A percentile compares a stretch with the other conserved stretches of the same genome.
phyloP scores from a whole-genome alignment of 2,888 invertebrate species.

The Drosophila mulleri region DNA sequence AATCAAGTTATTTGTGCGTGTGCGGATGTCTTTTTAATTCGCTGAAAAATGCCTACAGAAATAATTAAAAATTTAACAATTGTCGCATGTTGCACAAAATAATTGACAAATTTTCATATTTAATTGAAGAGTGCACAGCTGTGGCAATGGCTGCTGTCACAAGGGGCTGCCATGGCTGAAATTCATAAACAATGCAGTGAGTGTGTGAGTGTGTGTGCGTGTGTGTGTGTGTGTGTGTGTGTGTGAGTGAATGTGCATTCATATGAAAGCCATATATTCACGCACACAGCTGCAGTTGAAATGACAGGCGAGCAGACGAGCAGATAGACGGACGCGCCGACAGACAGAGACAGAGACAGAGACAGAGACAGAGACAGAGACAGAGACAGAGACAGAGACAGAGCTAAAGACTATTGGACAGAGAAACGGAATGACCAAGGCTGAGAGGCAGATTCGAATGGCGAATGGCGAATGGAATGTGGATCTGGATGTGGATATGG shows the following conservation, averaged over 20 bases:
- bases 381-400: not conserved
- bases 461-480: not conserved
- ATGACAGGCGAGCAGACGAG: slow-evolving; percentile 51
- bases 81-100: slow-evolving; percentile 80
- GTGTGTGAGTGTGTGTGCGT: no score
- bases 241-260: slow-evolving; percentile 22
- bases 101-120: slow-evolving; percentile 82
- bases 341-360: not conserved
- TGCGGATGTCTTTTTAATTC: slow-evolving; percentile 45
- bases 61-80: slow-evolving; percentile 80
- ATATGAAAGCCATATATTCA: slow-evolving; percentile 62
- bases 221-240: slow-evolving; percentile 23
- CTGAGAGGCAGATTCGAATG: not conserved
- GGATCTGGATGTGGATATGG: slow-evolving; percentile 19
- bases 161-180: slow-evolving; percentile 65
- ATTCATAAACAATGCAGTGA: slow-evolving; percentile 73
- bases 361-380: no score
- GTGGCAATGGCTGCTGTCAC: slow-evolving; percentile 65
- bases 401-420: slow-evolving; percentile 4
- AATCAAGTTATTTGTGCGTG: slow-evolving; percentile 19
- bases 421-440: slow-evolving; percentile 17
- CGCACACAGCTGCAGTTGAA: slow-evolving; percentile 70
- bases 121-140: slow-evolving; percentile 78
- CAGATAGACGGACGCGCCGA: slow-evolving; percentile 24
- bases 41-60: slow-evolving; percentile 53